Conservation (phyloP, 2,797 vertebrate species). For the Pempheris klunzingeri region DNA sequence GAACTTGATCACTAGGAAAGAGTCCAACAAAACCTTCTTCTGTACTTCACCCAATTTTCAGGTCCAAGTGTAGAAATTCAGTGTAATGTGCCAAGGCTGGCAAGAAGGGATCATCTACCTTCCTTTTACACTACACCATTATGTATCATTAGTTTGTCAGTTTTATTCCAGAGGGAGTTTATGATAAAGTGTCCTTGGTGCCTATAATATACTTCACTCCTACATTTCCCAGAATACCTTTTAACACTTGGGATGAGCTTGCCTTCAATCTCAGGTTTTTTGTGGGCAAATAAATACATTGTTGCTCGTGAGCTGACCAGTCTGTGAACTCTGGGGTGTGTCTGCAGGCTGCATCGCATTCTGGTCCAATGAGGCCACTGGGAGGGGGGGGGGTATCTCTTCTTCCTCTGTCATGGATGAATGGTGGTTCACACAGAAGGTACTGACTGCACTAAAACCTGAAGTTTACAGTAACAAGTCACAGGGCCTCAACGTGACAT, state of each 20-base stretch:
- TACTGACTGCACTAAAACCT: neutral
- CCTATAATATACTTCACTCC: conserved; percentile 4
- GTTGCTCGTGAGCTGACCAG: neutral
- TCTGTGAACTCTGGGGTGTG: conserved; percentile 31
- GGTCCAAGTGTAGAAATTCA: conserved; percentile 6
- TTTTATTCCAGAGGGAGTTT: conserved; percentile 12
- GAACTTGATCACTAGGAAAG: conserved; percentile 20
- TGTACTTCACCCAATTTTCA: conserved; percentile 8
- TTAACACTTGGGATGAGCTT: conserved; percentile 18
- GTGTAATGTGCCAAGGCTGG: neutral
- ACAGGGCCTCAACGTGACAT: conserved; percentile 46
- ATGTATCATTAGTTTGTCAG: conserved; percentile 18
- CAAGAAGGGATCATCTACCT: conserved; percentile 15
- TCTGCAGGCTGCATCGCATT: conserved; percentile 39
- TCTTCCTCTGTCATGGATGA: conserved; percentile 21
- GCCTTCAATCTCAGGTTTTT: conserved; percentile 16
- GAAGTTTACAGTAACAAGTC: conserved; percentile 15
- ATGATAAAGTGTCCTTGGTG: conserved; percentile 9
- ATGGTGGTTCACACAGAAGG: neutral
- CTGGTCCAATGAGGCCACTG: conserved; percentile 15
- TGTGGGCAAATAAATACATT: conserved; percentile 42
- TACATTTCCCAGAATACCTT: conserved; percentile 36
- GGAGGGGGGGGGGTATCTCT: conserved; percentile 14
- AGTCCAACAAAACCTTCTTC: conserved; percentile 13
- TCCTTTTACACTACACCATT: neutral